These are phyloP conservation scores for Columbina picui DNA, from an alignment of 2,113 vertebrate genomes.

Conservation along the genomic window DNA sequence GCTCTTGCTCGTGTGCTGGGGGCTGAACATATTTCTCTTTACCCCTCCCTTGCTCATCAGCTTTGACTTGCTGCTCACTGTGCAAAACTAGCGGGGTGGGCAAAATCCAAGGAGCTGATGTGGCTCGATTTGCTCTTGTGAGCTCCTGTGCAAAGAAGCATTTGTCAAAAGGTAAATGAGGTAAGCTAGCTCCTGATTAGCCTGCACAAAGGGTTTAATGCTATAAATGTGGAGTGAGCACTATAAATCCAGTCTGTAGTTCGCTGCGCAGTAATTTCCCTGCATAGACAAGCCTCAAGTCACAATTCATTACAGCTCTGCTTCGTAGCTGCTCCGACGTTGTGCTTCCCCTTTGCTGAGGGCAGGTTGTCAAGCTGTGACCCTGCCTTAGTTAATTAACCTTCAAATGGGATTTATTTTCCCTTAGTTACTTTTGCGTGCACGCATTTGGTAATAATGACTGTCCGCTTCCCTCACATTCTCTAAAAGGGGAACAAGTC, in stretches of 20 bases:
- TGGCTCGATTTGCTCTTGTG: neutral
- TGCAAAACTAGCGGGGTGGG: neutral
- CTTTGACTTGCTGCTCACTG: neutral
- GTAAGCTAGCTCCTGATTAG: constrained; percentile 57
- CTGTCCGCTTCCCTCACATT: neutral
- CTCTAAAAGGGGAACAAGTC: constrained; percentile 26
- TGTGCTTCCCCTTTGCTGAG: constrained; percentile 66
- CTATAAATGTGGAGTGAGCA: neutral
- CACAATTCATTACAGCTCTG: constrained; percentile 56
- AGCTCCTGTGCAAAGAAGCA: constrained; percentile 13
- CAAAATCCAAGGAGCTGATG: neutral
- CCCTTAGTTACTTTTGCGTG: constrained; percentile 51
- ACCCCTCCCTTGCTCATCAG: neutral
- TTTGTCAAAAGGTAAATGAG: constrained; percentile 35
- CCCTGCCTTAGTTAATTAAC: constrained; percentile 71
- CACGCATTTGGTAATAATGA: constrained; percentile 68
- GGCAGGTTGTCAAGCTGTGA: constrained; percentile 71
- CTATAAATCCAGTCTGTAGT: constrained; percentile 16
- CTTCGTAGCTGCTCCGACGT: neutral
- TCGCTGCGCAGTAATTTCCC: neutral
- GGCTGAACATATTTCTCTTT: fast-evolving
- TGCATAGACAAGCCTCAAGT: constrained; percentile 56
- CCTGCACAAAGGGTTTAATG: constrained; percentile 18
- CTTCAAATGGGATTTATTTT: constrained; percentile 74
- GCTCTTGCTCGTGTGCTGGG: neutral